phyloP scores from a whole-genome alignment of 2,888 invertebrate species.

The Scaptomyza tumidula region DNA sequence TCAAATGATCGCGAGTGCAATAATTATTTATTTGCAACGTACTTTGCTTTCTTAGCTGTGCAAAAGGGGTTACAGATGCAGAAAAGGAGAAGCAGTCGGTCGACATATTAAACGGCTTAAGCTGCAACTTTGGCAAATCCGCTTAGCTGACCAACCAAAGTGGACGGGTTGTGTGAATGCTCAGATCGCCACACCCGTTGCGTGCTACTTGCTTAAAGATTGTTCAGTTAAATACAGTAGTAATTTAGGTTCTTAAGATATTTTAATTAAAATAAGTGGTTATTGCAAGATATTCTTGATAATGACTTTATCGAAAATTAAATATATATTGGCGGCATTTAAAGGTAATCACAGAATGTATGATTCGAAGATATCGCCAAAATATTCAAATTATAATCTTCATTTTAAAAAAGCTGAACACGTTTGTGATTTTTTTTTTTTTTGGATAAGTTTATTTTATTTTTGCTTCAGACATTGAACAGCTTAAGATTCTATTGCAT shows the following conservation, averaged over 20 bases:
- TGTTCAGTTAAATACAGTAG: constrained; percentile 5
- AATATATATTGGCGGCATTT: not conserved
- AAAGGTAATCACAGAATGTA: not conserved
- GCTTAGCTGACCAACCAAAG: constrained; percentile 35
- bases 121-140: constrained; percentile 36
- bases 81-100: not conserved
- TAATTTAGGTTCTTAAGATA: constrained; percentile 34
- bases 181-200: not conserved
- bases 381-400: not conserved
- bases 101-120: constrained; percentile 66
- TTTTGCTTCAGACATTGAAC: not conserved
- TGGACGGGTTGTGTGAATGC: constrained; percentile 63
- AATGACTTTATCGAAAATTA: constrained; percentile 32
- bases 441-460: not conserved
- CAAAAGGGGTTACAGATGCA: not conserved
- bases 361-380: not conserved
- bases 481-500: not conserved
- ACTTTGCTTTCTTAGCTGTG: not conserved
- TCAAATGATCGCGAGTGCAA: constrained; percentile 12
- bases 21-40: constrained; percentile 13
- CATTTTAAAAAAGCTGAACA: not conserved
- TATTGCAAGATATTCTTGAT: constrained; percentile 16
- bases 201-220: constrained; percentile 4
- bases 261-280: constrained; percentile 12
- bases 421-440: not conserved